phyloP scores from a whole-genome alignment of 2,888 invertebrate genomes.

The Caenorhabditis uteleia region DNA sequence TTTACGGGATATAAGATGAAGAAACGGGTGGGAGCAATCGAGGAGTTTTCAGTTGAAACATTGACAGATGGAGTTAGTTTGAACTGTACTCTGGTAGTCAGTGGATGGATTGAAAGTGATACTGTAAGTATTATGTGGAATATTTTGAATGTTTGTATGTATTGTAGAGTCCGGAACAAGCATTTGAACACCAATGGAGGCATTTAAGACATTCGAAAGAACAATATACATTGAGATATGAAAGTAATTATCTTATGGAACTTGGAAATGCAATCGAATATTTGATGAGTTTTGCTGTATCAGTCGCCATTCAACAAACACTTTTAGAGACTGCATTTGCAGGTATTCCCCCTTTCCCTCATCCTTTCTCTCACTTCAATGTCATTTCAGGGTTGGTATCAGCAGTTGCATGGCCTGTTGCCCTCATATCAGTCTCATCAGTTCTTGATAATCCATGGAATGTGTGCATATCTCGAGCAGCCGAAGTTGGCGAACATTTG shows the following conservation, averaged over 20 bases:
- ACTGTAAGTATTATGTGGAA: too few species aligned
- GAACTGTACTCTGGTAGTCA: conserved; percentile 76
- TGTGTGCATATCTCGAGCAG: conserved; percentile 76
- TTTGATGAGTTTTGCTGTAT: conserved; percentile 74
- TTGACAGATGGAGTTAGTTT: conserved; percentile 71
- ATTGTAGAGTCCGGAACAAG: conserved; percentile 61
- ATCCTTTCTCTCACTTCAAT: conserved; percentile 2
- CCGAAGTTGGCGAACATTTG: conserved; percentile 76
- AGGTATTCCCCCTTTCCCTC: conserved; percentile 69
- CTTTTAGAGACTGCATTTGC: conserved; percentile 77
- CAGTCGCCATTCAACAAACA: conserved; percentile 76
- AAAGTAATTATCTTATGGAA: conserved; percentile 55
- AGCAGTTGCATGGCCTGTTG: conserved; percentile 77
- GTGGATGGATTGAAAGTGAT: conserved; percentile 77
- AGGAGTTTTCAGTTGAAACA: conserved; percentile 77
- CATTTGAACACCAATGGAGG: conserved; percentile 74
- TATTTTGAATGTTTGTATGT: conserved; percentile 11
- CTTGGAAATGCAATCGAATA: conserved; percentile 75
- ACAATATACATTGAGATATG: conserved; percentile 75
- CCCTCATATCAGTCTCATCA: conserved; percentile 75
- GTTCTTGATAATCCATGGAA: conserved; percentile 79
- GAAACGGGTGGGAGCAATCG: conserved; percentile 77
- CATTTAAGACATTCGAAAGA: conserved; percentile 75
- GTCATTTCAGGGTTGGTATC: too few species aligned
- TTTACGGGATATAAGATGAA: conserved; percentile 77